These are phyloP conservation scores for Pampus argenteus DNA, from an alignment of 2,797 vertebrate genomes.

Conservation along the genomic window DNA sequence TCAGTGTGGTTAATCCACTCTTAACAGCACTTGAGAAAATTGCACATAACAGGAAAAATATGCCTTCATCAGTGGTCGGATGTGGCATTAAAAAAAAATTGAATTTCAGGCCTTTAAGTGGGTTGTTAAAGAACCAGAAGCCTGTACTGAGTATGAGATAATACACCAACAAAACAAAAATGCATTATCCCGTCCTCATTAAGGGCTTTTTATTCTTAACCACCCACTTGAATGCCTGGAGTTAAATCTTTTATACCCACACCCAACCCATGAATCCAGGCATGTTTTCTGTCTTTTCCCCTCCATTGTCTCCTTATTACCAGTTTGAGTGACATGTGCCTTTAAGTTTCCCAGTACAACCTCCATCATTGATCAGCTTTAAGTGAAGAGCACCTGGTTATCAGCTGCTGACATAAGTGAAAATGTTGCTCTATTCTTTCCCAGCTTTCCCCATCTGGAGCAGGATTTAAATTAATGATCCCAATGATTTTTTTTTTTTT, in stretches of 20 bases:
- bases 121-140: neutral
- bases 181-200: neutral
- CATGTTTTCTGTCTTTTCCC: neutral
- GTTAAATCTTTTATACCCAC: neutral
- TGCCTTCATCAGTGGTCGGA: neutral
- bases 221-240: constrained; percentile 4
- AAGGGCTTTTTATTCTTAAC: constrained; percentile 10
- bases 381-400: constrained; percentile 18
- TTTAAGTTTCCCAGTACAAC: neutral
- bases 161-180: no score
- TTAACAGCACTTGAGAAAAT: neutral
- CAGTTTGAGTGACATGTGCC: no score
- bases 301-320: no score
- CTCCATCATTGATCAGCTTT: neutral
- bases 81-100: no score
- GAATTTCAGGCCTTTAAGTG: neutral
- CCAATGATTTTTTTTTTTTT: constrained; percentile 72
- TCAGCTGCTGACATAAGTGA: constrained; percentile 4
- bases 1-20: neutral
- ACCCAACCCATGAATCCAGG: neutral
- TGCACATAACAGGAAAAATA: neutral
- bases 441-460: constrained; percentile 64
- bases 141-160: neutral
- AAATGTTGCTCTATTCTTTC: constrained; percentile 7
- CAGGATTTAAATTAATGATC: constrained; percentile 44